These are phyloP conservation scores for Acanthaster planci DNA, from an alignment of 35 echinoderm and acorn worm genomes.

Conservation along the genomic window DNA sequence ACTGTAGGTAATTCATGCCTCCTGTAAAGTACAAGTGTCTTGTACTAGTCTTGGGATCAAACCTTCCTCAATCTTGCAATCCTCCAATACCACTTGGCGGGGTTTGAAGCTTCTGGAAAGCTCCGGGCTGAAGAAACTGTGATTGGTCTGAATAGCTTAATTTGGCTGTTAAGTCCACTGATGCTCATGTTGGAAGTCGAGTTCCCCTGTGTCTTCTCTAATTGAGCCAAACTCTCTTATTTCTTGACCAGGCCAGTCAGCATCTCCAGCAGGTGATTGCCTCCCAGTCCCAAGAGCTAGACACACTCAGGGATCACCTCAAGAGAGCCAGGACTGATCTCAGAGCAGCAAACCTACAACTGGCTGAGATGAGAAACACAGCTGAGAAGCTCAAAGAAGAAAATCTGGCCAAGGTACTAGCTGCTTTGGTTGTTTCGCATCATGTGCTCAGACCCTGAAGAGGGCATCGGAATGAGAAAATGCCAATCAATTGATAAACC, in stretches of 20 bases:
- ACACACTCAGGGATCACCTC: conserved; percentile 67
- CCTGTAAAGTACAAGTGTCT: too few species aligned
- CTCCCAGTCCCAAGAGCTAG: conserved; percentile 67
- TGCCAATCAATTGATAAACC: not conserved
- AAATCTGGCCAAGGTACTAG: conserved; percentile 61
- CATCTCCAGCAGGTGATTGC: conserved; percentile 74
- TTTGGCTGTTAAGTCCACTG: too few species aligned
- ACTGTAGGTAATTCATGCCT: too few species aligned
- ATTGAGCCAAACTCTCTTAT: too few species aligned
- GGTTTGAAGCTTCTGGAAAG: too few species aligned
- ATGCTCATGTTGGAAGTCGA: not conserved
- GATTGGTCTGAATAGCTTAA: too few species aligned
- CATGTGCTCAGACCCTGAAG: not conserved
- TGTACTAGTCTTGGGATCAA: too few species aligned
- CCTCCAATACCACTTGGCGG: too few species aligned
- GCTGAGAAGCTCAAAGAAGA: conserved; percentile 49
- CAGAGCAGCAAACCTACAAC: conserved; percentile 48
- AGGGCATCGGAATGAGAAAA: not conserved
- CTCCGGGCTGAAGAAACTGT: too few species aligned
- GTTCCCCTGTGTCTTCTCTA: too few species aligned
- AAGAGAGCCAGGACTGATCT: conserved; percentile 51
- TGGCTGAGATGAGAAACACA: conserved; percentile 57
- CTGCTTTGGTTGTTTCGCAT: not conserved
- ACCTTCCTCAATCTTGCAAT: too few species aligned
- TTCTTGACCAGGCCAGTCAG: conserved; percentile 53